These are phyloP conservation scores for Myathropa florea DNA, from an alignment of 2,888 invertebrate genomes.

Conservation along the genomic window DNA sequence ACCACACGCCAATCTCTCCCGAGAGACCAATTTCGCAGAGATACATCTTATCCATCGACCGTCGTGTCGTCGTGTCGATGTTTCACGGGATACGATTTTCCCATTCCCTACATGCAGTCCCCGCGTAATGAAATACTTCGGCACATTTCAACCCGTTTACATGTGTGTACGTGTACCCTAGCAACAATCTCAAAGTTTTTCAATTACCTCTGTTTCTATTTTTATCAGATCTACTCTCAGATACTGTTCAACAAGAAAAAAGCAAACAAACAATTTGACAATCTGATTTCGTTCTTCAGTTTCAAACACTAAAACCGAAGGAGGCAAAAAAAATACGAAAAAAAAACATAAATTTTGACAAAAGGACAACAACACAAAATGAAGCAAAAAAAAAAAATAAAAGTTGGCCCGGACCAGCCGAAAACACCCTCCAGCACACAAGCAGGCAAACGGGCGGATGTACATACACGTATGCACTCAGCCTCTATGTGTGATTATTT, in stretches of 20 bases:
- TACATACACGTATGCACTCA: neutral
- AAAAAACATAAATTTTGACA: slow-evolving; percentile 45
- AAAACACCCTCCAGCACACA: slow-evolving; percentile 10
- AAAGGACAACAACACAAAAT: slow-evolving; percentile 1
- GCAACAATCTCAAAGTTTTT: slow-evolving; percentile 69
- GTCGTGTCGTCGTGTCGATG: slow-evolving; percentile 11
- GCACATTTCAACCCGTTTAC: slow-evolving; percentile 40
- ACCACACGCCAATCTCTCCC: slow-evolving; percentile 15
- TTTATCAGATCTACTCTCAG: slow-evolving; percentile 34
- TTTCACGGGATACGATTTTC: neutral
- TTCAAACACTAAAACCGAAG: slow-evolving; percentile 44
- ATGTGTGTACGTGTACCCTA: slow-evolving; percentile 5
- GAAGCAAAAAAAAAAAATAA: neutral
- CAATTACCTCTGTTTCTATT: slow-evolving; percentile 59
- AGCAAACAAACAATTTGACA: slow-evolving; percentile 54
- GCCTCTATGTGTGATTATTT: neutral
- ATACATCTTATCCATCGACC: slow-evolving; percentile 10
- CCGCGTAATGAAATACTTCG: neutral
- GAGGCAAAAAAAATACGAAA: neutral
- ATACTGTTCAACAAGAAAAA: slow-evolving; percentile 44
- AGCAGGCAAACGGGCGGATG: neutral
- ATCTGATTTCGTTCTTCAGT: slow-evolving; percentile 59
- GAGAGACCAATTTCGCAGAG: slow-evolving; percentile 21
- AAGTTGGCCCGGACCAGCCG: neutral
- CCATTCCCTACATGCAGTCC: neutral